A percentile compares a stretch with the other conserved stretches of the same genome.
Conservation (phyloP, 2,113 vertebrate species). For the Nesogale talazaci region DNA sequence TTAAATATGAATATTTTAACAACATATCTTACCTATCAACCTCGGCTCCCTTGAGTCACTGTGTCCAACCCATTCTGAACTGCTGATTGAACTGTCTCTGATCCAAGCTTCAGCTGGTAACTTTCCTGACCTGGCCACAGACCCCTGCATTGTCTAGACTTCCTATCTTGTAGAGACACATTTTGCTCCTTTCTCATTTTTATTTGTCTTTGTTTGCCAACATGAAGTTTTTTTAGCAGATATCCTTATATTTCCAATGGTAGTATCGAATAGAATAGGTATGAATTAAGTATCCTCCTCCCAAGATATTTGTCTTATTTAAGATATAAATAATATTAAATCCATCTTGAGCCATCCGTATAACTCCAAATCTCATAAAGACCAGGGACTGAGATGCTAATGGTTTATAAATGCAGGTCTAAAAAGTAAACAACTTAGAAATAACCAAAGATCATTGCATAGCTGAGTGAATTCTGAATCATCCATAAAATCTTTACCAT, state of each 20-base stretch:
- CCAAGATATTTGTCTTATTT: neutral
- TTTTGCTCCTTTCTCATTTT: neutral
- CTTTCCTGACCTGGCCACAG: neutral
- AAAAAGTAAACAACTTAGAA: neutral
- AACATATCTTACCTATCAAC: neutral
- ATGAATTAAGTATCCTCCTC: neutral
- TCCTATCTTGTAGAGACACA: neutral
- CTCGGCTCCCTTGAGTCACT: neutral
- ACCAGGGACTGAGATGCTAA: neutral
- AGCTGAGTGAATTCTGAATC: neutral
- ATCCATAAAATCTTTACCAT: neutral
- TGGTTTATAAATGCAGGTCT: neutral
- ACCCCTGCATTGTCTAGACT: neutral
- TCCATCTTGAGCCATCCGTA: neutral
- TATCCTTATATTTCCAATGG: neutral
- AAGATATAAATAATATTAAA: neutral
- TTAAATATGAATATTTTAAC: neutral
- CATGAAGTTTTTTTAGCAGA: neutral
- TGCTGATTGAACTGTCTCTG: neutral
- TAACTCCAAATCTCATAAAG: neutral
- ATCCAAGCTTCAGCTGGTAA: neutral
- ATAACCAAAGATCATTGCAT: neutral
- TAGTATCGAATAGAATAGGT: neutral
- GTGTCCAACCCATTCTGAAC: neutral
- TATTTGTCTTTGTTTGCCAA: neutral